Conservation (phyloP, 2,797 vertebrate species). For the Gadopsis bispinosus region DNA sequence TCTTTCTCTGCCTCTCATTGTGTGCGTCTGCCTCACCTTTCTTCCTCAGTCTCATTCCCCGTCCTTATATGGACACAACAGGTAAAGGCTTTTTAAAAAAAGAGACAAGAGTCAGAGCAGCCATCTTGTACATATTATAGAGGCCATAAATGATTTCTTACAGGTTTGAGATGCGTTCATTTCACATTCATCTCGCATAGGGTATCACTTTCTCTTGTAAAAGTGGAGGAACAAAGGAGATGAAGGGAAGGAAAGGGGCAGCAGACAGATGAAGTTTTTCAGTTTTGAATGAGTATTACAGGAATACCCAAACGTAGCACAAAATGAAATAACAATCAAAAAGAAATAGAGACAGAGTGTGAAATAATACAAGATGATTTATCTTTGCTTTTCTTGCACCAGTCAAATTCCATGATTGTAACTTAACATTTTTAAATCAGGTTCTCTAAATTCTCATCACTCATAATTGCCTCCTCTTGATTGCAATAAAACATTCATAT, state of each 20-base stretch:
- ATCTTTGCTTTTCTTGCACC: background rate
- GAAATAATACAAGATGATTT: background rate
- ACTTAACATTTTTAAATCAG: background rate
- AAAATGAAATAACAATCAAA: background rate
- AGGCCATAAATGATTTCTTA: slow-evolving; percentile 44
- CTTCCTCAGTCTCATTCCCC: background rate
- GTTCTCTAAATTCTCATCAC: background rate
- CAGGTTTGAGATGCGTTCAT: slow-evolving; percentile 26
- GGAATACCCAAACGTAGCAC: background rate
- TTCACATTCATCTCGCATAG: slow-evolving; percentile 25
- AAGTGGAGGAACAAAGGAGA: slow-evolving; percentile 18
- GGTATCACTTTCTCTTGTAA: slow-evolving; percentile 17
- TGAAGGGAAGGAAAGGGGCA: background rate
- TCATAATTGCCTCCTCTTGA: background rate
- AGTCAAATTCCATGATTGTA: background rate
- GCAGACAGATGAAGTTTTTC: background rate
- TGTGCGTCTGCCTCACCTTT: slow-evolving; percentile 36
- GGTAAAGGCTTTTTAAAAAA: slow-evolving; percentile 22
- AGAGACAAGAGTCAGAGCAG: background rate
- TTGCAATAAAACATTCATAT: background rate
- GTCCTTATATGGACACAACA: slow-evolving; percentile 36
- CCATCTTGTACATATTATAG: slow-evolving; percentile 11
- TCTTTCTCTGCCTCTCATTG: slow-evolving; percentile 39
- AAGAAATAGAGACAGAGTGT: background rate
- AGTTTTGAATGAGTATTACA: background rate